phyloP scores from a whole-genome alignment of 2,888 invertebrate genomes.

The Gortyna flavago region DNA sequence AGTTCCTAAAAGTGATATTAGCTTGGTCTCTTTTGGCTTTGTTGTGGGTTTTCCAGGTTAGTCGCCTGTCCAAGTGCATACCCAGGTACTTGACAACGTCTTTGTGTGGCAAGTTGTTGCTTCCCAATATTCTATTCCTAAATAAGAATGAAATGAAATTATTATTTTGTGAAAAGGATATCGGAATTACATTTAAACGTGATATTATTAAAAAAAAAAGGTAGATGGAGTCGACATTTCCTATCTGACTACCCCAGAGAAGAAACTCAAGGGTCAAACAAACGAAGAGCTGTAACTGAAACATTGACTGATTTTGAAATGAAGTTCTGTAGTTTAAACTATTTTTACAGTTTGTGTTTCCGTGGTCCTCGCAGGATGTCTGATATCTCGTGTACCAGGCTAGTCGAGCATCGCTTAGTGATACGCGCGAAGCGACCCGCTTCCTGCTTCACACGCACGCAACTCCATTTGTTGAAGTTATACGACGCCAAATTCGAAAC shows the following conservation, averaged over 20 bases:
- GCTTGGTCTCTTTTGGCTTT: no score
- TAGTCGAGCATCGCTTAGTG: conserved; percentile 40
- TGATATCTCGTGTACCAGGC: conserved; percentile 42
- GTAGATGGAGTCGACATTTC: neutral
- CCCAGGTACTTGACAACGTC: no score
- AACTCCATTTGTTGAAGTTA: conserved; percentile 68
- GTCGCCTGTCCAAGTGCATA: no score
- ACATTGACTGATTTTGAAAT: neutral
- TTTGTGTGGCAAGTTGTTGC: no score
- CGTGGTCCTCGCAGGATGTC: conserved; percentile 48
- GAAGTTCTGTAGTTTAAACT: conserved; percentile 8
- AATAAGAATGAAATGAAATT: neutral
- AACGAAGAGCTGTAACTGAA: neutral
- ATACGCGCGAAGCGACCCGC: conserved; percentile 68
- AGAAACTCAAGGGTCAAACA: neutral
- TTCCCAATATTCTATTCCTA: no score
- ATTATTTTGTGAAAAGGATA: neutral
- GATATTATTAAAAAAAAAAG: neutral
- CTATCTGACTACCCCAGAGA: neutral
- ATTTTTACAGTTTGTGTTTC: conserved; percentile 31
- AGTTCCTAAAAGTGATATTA: no score
- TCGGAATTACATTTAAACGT: neutral
- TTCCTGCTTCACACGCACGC: conserved; percentile 80
- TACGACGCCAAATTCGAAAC: conserved; percentile 59
- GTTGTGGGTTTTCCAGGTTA: no score